Percentiles rank a stretch among this genome's conserved stretches.
phyloP scores from a whole-genome alignment of 2,113 vertebrate genomes.

The Apistogramma diplotaenia region DNA sequence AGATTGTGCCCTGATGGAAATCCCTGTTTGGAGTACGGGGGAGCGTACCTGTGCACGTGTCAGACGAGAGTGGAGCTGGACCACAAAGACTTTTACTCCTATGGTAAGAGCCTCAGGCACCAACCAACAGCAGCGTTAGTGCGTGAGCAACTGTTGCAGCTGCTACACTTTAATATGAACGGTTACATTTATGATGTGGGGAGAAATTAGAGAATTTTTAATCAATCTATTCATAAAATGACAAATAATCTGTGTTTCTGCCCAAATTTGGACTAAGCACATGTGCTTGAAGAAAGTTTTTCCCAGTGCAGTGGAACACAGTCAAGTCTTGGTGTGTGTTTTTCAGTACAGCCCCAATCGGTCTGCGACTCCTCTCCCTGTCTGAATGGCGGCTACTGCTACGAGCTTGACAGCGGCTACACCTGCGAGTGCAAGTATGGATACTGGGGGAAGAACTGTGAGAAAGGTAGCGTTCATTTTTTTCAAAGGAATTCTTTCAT shows the following conservation, averaged over 20 bases:
- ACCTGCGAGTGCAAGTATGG: slow-evolving; percentile 87
- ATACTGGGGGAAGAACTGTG: slow-evolving; percentile 89
- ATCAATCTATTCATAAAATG: slow-evolving; percentile 3
- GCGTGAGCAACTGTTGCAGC: slow-evolving; percentile 19
- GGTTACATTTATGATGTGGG: not conserved
- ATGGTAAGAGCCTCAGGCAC: slow-evolving; percentile 53
- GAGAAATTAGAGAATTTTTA: slow-evolving; percentile 15
- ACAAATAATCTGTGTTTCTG: slow-evolving; percentile 32
- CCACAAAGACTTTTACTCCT: slow-evolving; percentile 84
- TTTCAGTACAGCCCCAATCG: slow-evolving; percentile 88
- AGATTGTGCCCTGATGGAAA: slow-evolving; percentile 89
- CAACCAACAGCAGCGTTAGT: slow-evolving; percentile 6
- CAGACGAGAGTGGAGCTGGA: slow-evolving; percentile 80
- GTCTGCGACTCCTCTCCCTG: slow-evolving; percentile 96
- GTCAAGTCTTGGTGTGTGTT: slow-evolving; percentile 73
- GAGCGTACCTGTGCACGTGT: slow-evolving; percentile 93
- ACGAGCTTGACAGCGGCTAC: slow-evolving; percentile 85
- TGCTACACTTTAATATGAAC: not conserved
- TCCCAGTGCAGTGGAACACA: slow-evolving; percentile 59
- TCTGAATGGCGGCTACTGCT: slow-evolving; percentile 92
- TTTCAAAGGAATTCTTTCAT: not conserved
- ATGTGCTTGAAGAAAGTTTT: slow-evolving; percentile 20
- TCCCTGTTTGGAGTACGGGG: slow-evolving; percentile 91
- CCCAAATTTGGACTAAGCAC: not conserved
- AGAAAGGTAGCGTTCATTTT: slow-evolving; percentile 83